Evolutionary conservation across 2,888 invertebrate species (phyloP).

Genomic region (Drosophila flavopinicola): DNA sequence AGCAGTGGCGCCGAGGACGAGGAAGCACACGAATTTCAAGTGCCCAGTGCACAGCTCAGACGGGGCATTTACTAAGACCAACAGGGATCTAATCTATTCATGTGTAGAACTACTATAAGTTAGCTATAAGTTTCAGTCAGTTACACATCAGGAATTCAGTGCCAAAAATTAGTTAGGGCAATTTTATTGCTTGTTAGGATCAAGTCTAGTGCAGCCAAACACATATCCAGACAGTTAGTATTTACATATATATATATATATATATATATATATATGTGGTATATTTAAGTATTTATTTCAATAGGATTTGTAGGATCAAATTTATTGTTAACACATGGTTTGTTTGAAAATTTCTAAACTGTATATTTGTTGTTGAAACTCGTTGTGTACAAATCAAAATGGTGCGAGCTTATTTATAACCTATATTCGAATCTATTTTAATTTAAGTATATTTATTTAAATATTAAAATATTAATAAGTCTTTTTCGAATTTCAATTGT

Average conservation of each 20-base stretch:
- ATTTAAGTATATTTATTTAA: constrained; percentile 30
- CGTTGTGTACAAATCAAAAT: constrained; percentile 61
- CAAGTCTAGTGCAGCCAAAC: constrained; percentile 10
- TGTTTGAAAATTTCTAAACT: constrained; percentile 46
- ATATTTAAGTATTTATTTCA: constrained; percentile 18
- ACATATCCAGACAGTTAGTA: constrained; percentile 12
- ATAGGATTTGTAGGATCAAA: constrained; percentile 4
- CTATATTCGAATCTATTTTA: constrained; percentile 9
- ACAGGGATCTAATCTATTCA: constrained; percentile 1
- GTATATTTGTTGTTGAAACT: constrained; percentile 42
- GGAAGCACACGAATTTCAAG: constrained; percentile 55
- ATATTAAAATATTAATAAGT: constrained; percentile 20
- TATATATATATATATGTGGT: constrained; percentile 24
- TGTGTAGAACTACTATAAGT: background rate
- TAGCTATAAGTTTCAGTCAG: constrained; percentile 21
- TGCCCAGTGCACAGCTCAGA: constrained; percentile 40
- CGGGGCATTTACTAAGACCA: constrained; percentile 41
- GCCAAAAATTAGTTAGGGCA: constrained; percentile 79
- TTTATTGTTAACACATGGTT: constrained; percentile 52
- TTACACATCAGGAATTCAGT: constrained; percentile 59
- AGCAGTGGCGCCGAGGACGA: constrained; percentile 80
- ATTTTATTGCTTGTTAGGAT: constrained; percentile 74
- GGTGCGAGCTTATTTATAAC: constrained; percentile 56
- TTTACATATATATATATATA: constrained; percentile 4
- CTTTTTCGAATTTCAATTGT: constrained; percentile 42